Conservation (phyloP, 2,113 vertebrate genomes). For the Thryonomys swinderianus region DNA sequence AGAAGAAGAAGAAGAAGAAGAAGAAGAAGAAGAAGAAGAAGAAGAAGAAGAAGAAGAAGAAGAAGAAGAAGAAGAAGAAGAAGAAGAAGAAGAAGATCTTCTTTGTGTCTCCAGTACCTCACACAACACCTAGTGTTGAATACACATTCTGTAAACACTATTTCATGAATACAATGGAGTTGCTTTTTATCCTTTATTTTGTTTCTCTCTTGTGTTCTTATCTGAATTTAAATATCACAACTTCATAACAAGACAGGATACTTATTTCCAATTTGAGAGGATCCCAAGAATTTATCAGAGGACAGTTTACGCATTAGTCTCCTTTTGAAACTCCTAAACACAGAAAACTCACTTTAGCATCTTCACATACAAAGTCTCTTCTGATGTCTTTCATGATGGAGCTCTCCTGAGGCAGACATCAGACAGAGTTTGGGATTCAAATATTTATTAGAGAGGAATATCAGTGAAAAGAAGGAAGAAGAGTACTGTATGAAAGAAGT, state of each 20-base stretch:
- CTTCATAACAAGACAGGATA: neutral
- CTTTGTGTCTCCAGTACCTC: neutral
- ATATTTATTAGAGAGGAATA: neutral
- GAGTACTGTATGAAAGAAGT: neutral
- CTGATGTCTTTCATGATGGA: neutral
- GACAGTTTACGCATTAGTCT: neutral
- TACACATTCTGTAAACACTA: neutral
- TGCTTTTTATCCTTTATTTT: neutral
- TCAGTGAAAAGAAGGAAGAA: neutral
- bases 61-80: too few relatives aligned
- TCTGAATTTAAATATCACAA: neutral
- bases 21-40: too few relatives aligned
- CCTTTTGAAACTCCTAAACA: neutral
- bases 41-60: too few relatives aligned
- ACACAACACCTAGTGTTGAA: neutral
- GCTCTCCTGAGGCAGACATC: neutral
- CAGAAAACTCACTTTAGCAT: neutral
- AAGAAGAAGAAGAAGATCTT: neutral
- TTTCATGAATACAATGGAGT: neutral
- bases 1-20: too few relatives aligned
- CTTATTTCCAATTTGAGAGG: neutral
- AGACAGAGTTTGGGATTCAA: neutral
- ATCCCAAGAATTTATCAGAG: neutral
- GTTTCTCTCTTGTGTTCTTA: neutral
- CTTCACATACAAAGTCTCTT: neutral